Evolutionary conservation across 2,888 invertebrate genomes (phyloP).

Genomic region (Dasypolia templi): DNA sequence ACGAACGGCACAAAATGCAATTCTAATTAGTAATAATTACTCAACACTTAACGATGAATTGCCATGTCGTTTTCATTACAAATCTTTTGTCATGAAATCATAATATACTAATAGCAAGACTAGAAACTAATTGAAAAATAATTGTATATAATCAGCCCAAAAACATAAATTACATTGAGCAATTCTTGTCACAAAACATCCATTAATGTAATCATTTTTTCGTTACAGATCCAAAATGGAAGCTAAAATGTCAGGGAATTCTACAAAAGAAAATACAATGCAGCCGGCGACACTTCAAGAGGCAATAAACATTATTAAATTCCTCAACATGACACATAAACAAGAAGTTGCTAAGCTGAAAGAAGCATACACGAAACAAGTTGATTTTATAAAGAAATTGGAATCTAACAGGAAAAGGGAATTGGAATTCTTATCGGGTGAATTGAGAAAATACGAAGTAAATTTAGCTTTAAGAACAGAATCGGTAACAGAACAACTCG

Average conservation of each 20-base stretch:
- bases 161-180: constrained; percentile 11
- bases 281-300: constrained; percentile 86
- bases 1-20: constrained; percentile 13
- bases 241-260: constrained; percentile 74
- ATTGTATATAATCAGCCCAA: constrained; percentile 5
- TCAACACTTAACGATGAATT: constrained; percentile 12
- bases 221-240: constrained; percentile 77
- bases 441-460: constrained; percentile 87
- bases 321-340: constrained; percentile 86
- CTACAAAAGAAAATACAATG: constrained; percentile 78
- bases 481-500: constrained; percentile 82
- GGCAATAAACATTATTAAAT: constrained; percentile 87
- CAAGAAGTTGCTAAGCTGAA: constrained; percentile 84
- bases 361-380: constrained; percentile 82
- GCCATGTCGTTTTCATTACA: constrained; percentile 19
- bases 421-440: constrained; percentile 85
- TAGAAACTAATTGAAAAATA: constrained; percentile 42
- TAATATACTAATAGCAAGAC: constrained; percentile 34
- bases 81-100: constrained; percentile 14
- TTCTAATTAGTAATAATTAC: constrained; percentile 11
- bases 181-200: constrained; percentile 22
- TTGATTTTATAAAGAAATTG: constrained; percentile 84
- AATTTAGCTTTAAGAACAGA: constrained; percentile 84
- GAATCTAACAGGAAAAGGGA: constrained; percentile 86
- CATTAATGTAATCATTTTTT: constrained; percentile 64